Evolutionary conservation across 2,113 vertebrate species (phyloP), one percentile per base, ranked within the genome.

Genomic region (Eulacestoma nigropectus): DNA sequence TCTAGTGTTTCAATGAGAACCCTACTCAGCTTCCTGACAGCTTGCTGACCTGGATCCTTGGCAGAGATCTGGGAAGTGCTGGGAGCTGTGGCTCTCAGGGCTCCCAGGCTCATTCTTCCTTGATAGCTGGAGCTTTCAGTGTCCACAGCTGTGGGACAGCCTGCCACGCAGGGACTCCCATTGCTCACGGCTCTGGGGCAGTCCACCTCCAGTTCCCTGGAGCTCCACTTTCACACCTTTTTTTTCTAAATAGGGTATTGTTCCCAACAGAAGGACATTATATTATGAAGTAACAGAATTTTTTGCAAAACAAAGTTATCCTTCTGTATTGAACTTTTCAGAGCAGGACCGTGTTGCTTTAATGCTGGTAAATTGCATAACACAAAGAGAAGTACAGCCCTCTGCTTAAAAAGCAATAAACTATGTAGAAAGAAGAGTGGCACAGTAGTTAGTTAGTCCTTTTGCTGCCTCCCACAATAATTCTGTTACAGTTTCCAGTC

Each of bases 41-140:
- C 41, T 94, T 92, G 81, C 77, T 95, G 95, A 96, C 89, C 87
- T 95, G 93, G 69, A 68, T 96, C 91, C 91, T 87, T 93, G 91
- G 91, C 93, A 94, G 65, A 92, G 20, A 95, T 82, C 94, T 96
- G 93, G 89, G 95, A 95, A 97, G 93, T 84, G 69, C 84, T 2
- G 89, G n/a, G 77, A 75, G 84, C 41, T 1, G 3, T 92, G 57
- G 89, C 93, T 96, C 93, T 96, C 93, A 94, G 89, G 77, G 37
- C 64, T 87, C 95, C 56, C 69, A 87, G 49, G n/a, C 73, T 87
- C 42, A 7, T 87, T 92, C 77, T 50, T 95, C 53, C 91, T 92
- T 82, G 80, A 29, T 89, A 78, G 84, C 93, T 69, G 84, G 57
- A 79, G 81, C 65, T 89, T 29, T 79, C 60, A 20, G 77, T 56